phyloP scores from a whole-genome alignment of 2,797 vertebrate species.

The Takifugu rubripes region DNA sequence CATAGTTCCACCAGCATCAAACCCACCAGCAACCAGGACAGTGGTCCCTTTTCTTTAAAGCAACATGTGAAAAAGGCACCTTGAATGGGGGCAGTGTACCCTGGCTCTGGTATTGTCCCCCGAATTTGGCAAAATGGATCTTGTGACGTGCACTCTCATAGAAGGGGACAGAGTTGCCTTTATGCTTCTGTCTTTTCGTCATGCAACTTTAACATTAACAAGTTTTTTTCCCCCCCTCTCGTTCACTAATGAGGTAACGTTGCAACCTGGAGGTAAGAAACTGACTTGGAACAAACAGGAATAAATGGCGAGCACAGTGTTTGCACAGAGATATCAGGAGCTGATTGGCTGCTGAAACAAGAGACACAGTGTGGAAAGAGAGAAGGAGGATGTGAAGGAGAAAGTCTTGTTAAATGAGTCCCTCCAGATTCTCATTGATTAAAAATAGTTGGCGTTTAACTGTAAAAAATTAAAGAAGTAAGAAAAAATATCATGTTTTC shows the following conservation, averaged over 20 bases:
- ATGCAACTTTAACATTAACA: constrained; percentile 67
- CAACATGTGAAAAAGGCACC: constrained; percentile 50
- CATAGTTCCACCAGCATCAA: too few species aligned
- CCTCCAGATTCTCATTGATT: too few species aligned
- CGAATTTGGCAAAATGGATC: constrained; percentile 69
- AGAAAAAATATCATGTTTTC: too few species aligned
- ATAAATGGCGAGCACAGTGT: constrained; percentile 1
- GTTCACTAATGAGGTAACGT: constrained; percentile 27
- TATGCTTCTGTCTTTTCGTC: constrained; percentile 63
- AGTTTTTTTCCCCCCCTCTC: constrained; percentile 8
- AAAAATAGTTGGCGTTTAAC: too few species aligned
- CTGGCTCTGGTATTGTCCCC: constrained; percentile 65
- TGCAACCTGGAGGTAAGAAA: constrained; percentile 36
- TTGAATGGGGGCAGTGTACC: constrained; percentile 74
- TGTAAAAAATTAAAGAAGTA: too few species aligned
- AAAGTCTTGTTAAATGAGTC: constrained; percentile 5
- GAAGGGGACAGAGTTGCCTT: constrained; percentile 72
- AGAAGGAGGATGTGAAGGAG: constrained; percentile 26
- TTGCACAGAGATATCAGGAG: constrained; percentile 11
- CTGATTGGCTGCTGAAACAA: constrained; percentile 21
- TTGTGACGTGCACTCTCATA: constrained; percentile 73
- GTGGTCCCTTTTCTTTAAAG: constrained; percentile 63
- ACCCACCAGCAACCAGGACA: constrained; percentile 36
- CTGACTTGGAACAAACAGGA: constrained; percentile 31
- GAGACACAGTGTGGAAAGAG: constrained; percentile 50